Evolutionary conservation across 1,140 invertebrate species (phyloP).

Genomic region (Choristoneura fumiferana): DNA sequence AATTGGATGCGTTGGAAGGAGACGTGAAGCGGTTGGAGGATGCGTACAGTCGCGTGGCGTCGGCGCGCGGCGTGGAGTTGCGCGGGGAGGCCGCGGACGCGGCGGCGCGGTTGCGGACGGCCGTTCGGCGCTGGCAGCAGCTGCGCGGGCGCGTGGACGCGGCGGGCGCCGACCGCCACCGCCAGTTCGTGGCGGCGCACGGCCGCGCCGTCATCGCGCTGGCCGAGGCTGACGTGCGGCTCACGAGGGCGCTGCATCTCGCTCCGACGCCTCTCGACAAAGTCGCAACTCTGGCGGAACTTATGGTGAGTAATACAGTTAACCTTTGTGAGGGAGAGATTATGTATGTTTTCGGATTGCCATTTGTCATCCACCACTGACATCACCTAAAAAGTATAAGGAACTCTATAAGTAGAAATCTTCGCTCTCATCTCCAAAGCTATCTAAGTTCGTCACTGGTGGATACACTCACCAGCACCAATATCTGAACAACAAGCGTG

Average conservation of each 20-base stretch:
- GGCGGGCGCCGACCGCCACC: slow-evolving; percentile 74
- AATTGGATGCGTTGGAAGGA: slow-evolving; percentile 78
- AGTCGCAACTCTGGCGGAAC: slow-evolving; percentile 55
- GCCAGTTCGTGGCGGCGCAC: slow-evolving; percentile 84
- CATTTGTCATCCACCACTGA: no score
- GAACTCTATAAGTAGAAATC: no score
- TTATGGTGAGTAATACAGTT: slow-evolving; percentile 52
- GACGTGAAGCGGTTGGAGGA: slow-evolving; percentile 80
- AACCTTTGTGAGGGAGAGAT: no score
- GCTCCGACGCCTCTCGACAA: slow-evolving; percentile 66
- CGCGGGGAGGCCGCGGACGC: slow-evolving; percentile 52
- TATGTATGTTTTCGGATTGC: no score
- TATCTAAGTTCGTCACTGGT: no score
- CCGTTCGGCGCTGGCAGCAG: slow-evolving; percentile 53
- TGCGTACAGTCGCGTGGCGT: slow-evolving; percentile 56
- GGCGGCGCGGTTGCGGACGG: slow-evolving; percentile 46
- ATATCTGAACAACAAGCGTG: no score
- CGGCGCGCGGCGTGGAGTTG: slow-evolving; percentile 54
- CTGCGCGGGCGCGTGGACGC: slow-evolving; percentile 51
- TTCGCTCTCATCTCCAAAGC: no score
- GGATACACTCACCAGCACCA: no score
- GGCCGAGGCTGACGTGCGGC: slow-evolving; percentile 83
- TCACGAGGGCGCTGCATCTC: slow-evolving; percentile 84
- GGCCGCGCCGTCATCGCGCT: slow-evolving; percentile 84
- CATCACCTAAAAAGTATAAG: no score